Base-by-base conservation (phyloP, 2,113 vertebrate species). In the Melierax canorus region DNA sequence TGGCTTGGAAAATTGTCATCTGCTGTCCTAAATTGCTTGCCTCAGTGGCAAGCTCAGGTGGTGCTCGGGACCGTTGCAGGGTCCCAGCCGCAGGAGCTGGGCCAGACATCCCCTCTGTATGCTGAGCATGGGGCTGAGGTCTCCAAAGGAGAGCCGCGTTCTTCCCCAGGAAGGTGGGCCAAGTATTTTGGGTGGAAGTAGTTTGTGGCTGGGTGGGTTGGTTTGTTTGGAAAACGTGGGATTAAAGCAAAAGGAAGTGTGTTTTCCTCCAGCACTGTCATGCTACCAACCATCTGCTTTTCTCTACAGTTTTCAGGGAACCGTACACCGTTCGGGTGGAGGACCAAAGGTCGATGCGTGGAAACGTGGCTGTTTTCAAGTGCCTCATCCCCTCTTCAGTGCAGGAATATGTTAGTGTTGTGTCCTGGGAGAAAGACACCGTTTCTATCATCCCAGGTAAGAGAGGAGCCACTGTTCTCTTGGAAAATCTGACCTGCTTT, bases 371-470 rank as follows among this genome's bases (percentile, higher is more conserved):
- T 92, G 99, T 99, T 95, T 99, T 99, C 98, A 99, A 99, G 99
- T 99, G 99, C 99, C 99, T 99, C 99, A 99, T 99, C 98, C 99
- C 99, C 75, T 98, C 99, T 24, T 99, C 99, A 79, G 99, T 99
- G 98, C 99, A 99, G 99, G 99, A 99, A 98, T 99, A 99, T 0
- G 99, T 99, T 98, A 99, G 99, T 21, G 99, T 99, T 38, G 99
- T 99, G 96, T 99, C 99, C 98, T 99, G 99, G 99, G 99, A 99
- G 97, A 99, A 99, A 98, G 99, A 99, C 98, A 99, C 99, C 1
- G 99, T 99, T 86, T 99, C 99, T 98, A 99, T 99, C 97, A 97
- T 98, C 97, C 99, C 99, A 99, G 99, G 99, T 99, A 99, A 97
- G 99, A 94, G 59, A 82, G 60, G 27, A 34, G 53, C 9, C 0